A percentile compares a stretch with the other conserved stretches of the same genome.
phyloP scores from a whole-genome alignment of 1,140 invertebrate genomes.

The Habropoda laboriosa region DNA sequence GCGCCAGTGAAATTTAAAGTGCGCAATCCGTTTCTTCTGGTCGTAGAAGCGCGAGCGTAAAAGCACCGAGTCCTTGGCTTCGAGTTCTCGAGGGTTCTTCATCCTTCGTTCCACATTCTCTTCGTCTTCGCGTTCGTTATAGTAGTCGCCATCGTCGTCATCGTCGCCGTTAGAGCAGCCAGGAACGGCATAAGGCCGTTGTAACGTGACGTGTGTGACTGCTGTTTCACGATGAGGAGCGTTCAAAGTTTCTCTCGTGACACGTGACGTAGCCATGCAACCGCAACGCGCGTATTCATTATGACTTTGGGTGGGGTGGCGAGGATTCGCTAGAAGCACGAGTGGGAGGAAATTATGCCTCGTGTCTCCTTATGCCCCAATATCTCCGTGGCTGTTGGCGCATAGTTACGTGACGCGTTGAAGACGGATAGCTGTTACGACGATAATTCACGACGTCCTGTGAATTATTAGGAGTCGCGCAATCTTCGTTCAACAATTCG shows the following conservation, averaged over 20 bases:
- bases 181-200: slow-evolving; percentile 32
- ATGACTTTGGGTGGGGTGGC: slow-evolving; percentile 41
- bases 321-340: slow-evolving; percentile 9
- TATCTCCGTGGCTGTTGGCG: slow-evolving; percentile 49
- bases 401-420: slow-evolving; percentile 64
- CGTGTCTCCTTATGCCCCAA: slow-evolving; percentile 66
- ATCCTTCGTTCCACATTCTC: slow-evolving; percentile 23
- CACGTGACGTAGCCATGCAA: slow-evolving; percentile 70
- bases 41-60: neutral
- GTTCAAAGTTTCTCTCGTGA: slow-evolving; percentile 72
- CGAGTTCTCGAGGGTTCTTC: slow-evolving; percentile 41
- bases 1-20: slow-evolving; percentile 38
- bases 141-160: slow-evolving; percentile 18
- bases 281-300: slow-evolving; percentile 69
- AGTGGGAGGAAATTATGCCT: slow-evolving; percentile 68
- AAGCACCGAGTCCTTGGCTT: slow-evolving; percentile 6
- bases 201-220: slow-evolving; percentile 60
- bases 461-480: slow-evolving; percentile 55
- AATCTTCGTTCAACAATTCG: slow-evolving; percentile 31
- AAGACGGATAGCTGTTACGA: slow-evolving; percentile 69
- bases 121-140: slow-evolving; percentile 36
- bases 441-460: slow-evolving; percentile 45
- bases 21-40: slow-evolving; percentile 15
- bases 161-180: slow-evolving; percentile 19
- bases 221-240: slow-evolving; percentile 67